phyloP scores from a whole-genome alignment of 2,888 invertebrate species.

The Plebejus argus region DNA sequence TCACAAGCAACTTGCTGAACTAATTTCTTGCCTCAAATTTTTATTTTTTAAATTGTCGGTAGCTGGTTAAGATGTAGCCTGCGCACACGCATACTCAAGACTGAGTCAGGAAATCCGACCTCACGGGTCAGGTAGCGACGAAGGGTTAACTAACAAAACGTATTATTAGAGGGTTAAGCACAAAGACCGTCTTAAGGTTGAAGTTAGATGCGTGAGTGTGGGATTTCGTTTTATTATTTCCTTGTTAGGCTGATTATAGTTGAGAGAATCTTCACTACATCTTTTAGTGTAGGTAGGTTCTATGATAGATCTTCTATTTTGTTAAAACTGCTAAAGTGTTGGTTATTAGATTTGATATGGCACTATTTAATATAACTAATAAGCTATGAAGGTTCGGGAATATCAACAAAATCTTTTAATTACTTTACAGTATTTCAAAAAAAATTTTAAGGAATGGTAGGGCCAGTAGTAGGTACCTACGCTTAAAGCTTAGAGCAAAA shows the following conservation, averaged over 20 bases:
- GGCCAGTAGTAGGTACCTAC: too few relatives aligned
- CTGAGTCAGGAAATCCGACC: slow-evolving; percentile 70
- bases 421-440: too few relatives aligned
- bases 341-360: too few relatives aligned
- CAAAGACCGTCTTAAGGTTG: slow-evolving; percentile 64
- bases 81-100: slow-evolving; percentile 74
- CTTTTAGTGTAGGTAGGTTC: neutral
- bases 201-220: slow-evolving; percentile 61
- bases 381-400: too few relatives aligned
- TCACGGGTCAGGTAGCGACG: slow-evolving; percentile 76
- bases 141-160: slow-evolving; percentile 77
- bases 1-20: neutral
- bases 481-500: too few relatives aligned
- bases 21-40: neutral
- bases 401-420: too few relatives aligned
- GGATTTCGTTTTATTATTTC: slow-evolving; percentile 45
- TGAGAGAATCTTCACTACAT: neutral
- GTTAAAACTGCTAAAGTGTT: too few relatives aligned
- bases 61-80: slow-evolving; percentile 39
- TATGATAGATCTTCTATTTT: neutral
- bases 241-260: neutral
- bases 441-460: too few relatives aligned
- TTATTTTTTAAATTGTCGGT: neutral
- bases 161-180: slow-evolving; percentile 72
- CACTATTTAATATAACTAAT: too few relatives aligned